Conservation (phyloP, 2,888 invertebrate species). For the Oscheius sp. region DNA sequence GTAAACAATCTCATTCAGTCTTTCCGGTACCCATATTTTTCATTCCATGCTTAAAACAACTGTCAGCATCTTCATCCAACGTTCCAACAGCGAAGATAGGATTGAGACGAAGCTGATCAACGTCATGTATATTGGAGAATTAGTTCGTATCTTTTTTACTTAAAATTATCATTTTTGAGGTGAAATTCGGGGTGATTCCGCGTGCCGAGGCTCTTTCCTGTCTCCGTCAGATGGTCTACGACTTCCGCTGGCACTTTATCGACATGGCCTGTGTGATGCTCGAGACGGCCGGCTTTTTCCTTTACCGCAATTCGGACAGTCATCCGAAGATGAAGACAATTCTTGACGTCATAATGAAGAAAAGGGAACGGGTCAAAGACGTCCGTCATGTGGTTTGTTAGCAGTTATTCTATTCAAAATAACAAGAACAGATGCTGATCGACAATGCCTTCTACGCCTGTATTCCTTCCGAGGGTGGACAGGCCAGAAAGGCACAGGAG, state of each 20-base stretch:
- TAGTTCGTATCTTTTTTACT: conserved; percentile 48
- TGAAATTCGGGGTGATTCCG: conserved; percentile 68
- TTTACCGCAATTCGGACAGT: conserved; percentile 61
- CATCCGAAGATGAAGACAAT: conserved; percentile 71
- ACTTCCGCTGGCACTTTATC: conserved; percentile 66
- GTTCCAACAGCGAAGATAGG: conserved; percentile 8
- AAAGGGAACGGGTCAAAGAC: conserved; percentile 66
- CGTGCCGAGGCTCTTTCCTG: conserved; percentile 70
- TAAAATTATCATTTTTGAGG: conserved; percentile 42
- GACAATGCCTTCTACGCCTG: conserved; percentile 71
- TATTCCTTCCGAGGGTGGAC: conserved; percentile 64
- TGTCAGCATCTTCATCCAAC: conserved; percentile 22
- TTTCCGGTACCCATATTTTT: conserved; percentile 36
- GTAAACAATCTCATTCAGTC: conserved; percentile 43
- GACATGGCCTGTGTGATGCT: conserved; percentile 68
- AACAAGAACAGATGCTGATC: conserved; percentile 61
- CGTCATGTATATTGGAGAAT: conserved; percentile 64
- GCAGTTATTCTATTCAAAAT: no score
- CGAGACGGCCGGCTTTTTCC: conserved; percentile 62
- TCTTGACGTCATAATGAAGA: conserved; percentile 64
- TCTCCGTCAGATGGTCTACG: conserved; percentile 66
- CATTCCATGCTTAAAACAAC: conserved; percentile 3
- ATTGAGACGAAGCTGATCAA: conserved; percentile 43
- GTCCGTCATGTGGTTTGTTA: conserved; percentile 58
- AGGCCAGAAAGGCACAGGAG: conserved; percentile 42